Evolutionary conservation across 2,888 invertebrate genomes (phyloP), one percentile per base, ranked within the genome.

Genomic region (Hydraecia micacea): DNA sequence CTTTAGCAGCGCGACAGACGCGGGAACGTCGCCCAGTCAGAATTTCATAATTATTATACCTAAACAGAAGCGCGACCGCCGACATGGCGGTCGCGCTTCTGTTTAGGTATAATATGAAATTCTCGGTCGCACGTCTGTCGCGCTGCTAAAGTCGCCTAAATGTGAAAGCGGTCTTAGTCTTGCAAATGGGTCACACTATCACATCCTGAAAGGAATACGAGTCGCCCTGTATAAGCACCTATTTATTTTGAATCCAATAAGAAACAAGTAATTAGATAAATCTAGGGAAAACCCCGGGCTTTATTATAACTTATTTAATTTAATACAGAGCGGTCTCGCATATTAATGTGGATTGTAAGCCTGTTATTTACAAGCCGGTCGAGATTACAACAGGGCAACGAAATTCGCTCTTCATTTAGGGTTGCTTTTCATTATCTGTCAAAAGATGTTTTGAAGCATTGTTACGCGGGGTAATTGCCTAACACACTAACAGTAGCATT

Each of bases 331-430:
- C 39, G 32, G 32, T 75, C 49, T 72, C 60, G 81, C 42, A 70
- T 86, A 85, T 76, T 86, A 78, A 86, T 81, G 81, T 52, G 39
- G 36, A 39, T 21, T 62, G 11, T 74, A 75, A 77, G 63, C 63
- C 75, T 70, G 80, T 75, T 84, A 83, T 83, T 72, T 79, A 84
- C 32, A 77, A 80, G 52, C 52, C 36, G 28, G 74, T 65, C 32
- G 52, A 77, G 55, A 75, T 77, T 69, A 67, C n/a, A 58, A 80
- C 55, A 72, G 49, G 46, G 62, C 18, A 58, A 49, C 49, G 58
- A 32, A 55, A 72, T 67, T 68, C 7, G 39, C n/a, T 42, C n/a
- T 63, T 52, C 36, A 52, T 80, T 73, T n/a, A 25, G 36, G 13
- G 21, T 60, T 65, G 3, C 4, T 46, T 21, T 28, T 18, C 11